Base-by-base conservation (phyloP, 2,888 invertebrate genomes). In the Plagodis dolabraria region DNA sequence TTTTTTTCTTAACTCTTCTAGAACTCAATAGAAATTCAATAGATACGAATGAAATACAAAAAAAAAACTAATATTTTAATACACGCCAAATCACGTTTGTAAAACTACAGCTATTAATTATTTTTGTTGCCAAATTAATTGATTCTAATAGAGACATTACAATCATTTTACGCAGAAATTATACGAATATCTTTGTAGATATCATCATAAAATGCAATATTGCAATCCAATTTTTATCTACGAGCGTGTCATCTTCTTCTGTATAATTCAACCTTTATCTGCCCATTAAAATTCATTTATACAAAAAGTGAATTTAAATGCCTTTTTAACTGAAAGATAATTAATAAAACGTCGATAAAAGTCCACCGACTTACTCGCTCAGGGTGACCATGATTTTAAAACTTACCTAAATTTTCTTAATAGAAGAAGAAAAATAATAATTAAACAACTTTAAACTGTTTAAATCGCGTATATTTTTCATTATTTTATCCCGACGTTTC, bases 331-430 rank as follows among this genome's bases (percentile, higher is more conserved):
- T 68, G 65, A 63, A 67, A 67, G 66, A 74, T 68, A 74, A 75
- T 74, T 75, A 69, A 74, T 75, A 70, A 73, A 73, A 63, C 56
- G 60, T 50, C 63, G 70, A 70, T 75, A 71, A 76, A 68, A 62
- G 63, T 66, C 64, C 68, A 74, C 74, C 68, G 68, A 65, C 71
- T 78, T 70, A 76, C 74, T 70, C 69, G 57, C 33, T 8, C 2
- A 46, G 46, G 40, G 48, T 61, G 33, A 50, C 56, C 49, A 57
- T 57, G 45, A 8, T 0, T 42, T 50, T 0, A 9, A 44, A 10
- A 33, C 22, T 7, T 33, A 2, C 0, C 10, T 6, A 35, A 35
- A 35, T 35, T n/a, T 35, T 35, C 35, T 35, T 35, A 7, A 35
- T 35, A 7, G 10, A 40, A n/a, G n/a, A n/a, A n/a, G n/a, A n/a